Evolutionary conservation across 2,888 invertebrate species (phyloP).

Genomic region (Ceriagrion tenellum): DNA sequence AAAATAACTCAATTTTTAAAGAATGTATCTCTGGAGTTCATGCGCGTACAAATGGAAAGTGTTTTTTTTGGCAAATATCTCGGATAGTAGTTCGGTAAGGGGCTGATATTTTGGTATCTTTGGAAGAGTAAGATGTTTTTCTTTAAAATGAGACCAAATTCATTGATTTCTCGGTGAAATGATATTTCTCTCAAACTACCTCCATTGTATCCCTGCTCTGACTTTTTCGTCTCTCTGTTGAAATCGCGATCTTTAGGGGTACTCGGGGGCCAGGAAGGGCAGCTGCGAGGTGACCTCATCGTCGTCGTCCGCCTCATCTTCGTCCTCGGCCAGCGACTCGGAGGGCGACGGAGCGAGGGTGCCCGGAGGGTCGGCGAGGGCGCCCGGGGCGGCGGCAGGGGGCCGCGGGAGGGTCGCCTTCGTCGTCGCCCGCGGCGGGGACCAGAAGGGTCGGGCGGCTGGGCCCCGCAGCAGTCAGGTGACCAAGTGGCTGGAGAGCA

Average conservation of each 20-base stretch:
- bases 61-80: too few relatives aligned
- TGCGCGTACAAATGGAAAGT: too few relatives aligned
- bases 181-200: too few relatives aligned
- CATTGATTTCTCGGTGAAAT: too few relatives aligned
- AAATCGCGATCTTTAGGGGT: background rate
- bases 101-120: too few relatives aligned
- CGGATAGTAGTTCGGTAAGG: too few relatives aligned
- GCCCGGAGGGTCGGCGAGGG: constrained; percentile 67
- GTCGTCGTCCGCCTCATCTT: background rate
- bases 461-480: constrained; percentile 75
- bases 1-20: too few relatives aligned
- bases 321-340: constrained; percentile 78
- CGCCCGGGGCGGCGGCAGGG: constrained; percentile 69
- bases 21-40: too few relatives aligned
- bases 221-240: too few relatives aligned
- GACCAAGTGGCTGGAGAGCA: constrained; percentile 88
- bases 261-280: constrained; percentile 73
- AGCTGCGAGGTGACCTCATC: constrained; percentile 81
- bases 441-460: background rate
- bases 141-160: too few relatives aligned
- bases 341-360: constrained; percentile 76
- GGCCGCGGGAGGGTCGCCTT: background rate
- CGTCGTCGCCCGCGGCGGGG: background rate
- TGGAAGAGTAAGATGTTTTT: too few relatives aligned
- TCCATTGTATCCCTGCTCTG: too few relatives aligned